These are phyloP conservation scores for Diachrysia chrysitis DNA, from an alignment of 2,888 invertebrate species.

Conservation along the genomic window DNA sequence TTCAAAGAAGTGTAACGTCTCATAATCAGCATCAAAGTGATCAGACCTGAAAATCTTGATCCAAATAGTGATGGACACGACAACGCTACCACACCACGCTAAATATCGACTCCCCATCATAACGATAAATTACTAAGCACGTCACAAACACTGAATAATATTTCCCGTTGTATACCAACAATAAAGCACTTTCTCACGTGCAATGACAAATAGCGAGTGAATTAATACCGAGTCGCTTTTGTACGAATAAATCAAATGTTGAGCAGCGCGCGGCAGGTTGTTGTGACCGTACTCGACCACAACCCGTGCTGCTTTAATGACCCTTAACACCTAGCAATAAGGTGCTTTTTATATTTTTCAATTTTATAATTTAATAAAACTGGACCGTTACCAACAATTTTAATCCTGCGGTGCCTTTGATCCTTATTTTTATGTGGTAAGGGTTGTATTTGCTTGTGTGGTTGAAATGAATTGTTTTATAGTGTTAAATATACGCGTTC, in stretches of 20 bases:
- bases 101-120: slow-evolving; percentile 39
- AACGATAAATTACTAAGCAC: slow-evolving; percentile 48
- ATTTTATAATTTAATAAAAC: slow-evolving; percentile 29
- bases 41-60: slow-evolving; percentile 18
- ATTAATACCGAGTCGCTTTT: slow-evolving; percentile 79
- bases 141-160: slow-evolving; percentile 63
- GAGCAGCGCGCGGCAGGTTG: slow-evolving; percentile 75
- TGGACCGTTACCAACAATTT: slow-evolving; percentile 40
- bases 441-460: slow-evolving; percentile 14
- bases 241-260: slow-evolving; percentile 81
- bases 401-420: slow-evolving; percentile 21
- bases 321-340: slow-evolving; percentile 33
- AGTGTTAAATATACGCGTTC: slow-evolving; percentile 77
- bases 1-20: no score
- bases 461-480: slow-evolving; percentile 40
- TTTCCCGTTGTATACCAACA: slow-evolving; percentile 76
- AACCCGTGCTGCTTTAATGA: neutral
- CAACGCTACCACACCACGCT: slow-evolving; percentile 29
- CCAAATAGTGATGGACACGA: slow-evolving; percentile 14
- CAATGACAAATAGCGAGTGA: slow-evolving; percentile 85
- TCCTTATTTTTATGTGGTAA: neutral
- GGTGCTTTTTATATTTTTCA: slow-evolving; percentile 22
- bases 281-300: slow-evolving; percentile 60
- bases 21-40: neutral
- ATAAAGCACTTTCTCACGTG: slow-evolving; percentile 85